A percentile compares a stretch with the other conserved stretches of the same genome.
These are phyloP conservation scores for Melipona bicolor DNA, from an alignment of 2,888 invertebrate genomes.

Conservation along the genomic window DNA sequence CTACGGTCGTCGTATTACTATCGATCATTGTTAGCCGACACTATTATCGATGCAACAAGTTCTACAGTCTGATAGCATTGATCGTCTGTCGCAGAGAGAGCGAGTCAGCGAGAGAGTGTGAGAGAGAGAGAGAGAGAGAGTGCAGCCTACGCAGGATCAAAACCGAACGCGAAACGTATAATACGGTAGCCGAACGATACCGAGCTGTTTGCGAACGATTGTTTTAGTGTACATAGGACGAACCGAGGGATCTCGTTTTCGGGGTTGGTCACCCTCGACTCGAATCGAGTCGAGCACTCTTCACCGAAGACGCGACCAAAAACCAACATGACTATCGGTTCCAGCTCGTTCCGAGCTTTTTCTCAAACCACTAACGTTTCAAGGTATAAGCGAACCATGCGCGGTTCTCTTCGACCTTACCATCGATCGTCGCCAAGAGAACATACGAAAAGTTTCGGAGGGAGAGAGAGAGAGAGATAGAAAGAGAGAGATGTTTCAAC, in stretches of 20 bases:
- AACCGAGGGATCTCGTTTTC: conserved; percentile 24
- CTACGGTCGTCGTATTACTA: conserved; percentile 72
- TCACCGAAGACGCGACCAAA: conserved; percentile 1
- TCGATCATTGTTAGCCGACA: conserved; percentile 71
- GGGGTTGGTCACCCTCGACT: not conserved
- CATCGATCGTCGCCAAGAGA: not conserved
- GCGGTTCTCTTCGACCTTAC: conserved; percentile 43
- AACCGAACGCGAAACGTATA: conserved; percentile 49
- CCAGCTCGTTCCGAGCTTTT: conserved; percentile 28
- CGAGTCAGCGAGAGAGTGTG: conserved; percentile 46
- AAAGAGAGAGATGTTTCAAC: conserved; percentile 55
- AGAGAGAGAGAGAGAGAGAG: conserved; percentile 43
- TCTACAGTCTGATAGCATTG: conserved; percentile 76
- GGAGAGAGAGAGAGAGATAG: conserved; percentile 11
- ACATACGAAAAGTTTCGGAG: conserved; percentile 32
- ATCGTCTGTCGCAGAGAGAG: conserved; percentile 74
- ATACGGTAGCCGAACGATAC: conserved; percentile 4
- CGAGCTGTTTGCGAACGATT: conserved; percentile 23
- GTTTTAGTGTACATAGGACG: conserved; percentile 61
- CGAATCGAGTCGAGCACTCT: conserved; percentile 1
- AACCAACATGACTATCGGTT: conserved; percentile 10
- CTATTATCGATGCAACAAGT: conserved; percentile 70
- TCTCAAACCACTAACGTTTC: conserved; percentile 44
- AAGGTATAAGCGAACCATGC: conserved; percentile 49
- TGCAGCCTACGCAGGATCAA: conserved; percentile 26